These are phyloP conservation scores for Halocynthia aurantium DNA, from an alignment of 23 tunicate genomes.

Conservation along the genomic window DNA sequence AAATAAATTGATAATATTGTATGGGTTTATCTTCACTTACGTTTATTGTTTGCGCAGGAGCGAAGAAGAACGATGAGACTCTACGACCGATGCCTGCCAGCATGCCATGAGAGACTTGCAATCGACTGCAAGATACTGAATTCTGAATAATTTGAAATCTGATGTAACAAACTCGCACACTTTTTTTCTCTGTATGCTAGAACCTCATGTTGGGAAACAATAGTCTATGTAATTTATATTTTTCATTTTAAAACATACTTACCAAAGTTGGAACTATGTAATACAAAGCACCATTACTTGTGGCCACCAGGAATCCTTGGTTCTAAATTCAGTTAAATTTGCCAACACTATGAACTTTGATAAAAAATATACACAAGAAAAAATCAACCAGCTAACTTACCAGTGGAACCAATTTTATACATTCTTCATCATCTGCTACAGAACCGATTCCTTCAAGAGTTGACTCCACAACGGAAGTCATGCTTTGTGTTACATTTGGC, in stretches of 20 bases:
- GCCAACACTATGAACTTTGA: not conserved
- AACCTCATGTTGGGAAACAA: too few relatives aligned
- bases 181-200: not conserved
- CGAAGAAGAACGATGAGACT: conserved; percentile 76
- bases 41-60: conserved; percentile 16
- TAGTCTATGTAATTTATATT: too few relatives aligned
- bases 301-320: conserved; percentile 9
- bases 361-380: not conserved
- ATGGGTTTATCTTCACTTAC: conserved; percentile 13
- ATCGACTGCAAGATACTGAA: conserved; percentile 6
- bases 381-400: not conserved
- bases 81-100: conserved; percentile 70
- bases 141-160: conserved; percentile 16
- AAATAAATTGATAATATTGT: not conserved
- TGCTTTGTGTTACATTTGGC: conserved; percentile 49
- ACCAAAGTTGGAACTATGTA: not conserved
- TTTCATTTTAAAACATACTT: not conserved
- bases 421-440: not conserved
- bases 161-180: not conserved
- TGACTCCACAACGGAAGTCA: conserved; percentile 22
- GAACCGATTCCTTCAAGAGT: conserved; percentile 13
- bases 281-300: conserved; percentile 11
- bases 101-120: conserved; percentile 39
- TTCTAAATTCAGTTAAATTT: not conserved
- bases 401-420: not conserved